These are phyloP conservation scores for Colius striatus DNA, from an alignment of 2,113 vertebrate species.

Conservation along the genomic window DNA sequence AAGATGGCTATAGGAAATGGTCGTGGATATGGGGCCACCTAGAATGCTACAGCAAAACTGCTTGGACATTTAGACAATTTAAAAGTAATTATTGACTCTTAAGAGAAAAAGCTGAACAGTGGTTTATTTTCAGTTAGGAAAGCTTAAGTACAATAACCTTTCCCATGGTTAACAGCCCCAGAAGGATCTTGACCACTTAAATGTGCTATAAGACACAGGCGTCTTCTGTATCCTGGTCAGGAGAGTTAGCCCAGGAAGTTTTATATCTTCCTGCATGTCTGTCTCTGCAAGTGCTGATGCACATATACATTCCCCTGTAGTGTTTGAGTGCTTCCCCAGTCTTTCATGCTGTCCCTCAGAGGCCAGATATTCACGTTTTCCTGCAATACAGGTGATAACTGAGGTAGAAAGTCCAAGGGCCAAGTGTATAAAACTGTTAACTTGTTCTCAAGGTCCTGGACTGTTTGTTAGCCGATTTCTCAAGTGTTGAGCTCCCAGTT, in stretches of 20 bases:
- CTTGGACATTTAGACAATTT: background rate
- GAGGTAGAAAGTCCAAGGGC: background rate
- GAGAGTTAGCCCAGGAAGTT: too few species aligned
- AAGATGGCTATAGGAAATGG: background rate
- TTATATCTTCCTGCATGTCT: rapidly evolving
- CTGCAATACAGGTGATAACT: background rate
- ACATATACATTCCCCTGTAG: rapidly evolving
- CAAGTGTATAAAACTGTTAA: rapidly evolving
- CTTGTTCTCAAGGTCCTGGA: background rate
- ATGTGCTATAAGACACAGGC: background rate
- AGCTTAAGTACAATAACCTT: background rate
- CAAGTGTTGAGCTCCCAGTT: background rate
- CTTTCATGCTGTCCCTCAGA: background rate
- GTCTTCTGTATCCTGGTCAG: background rate
- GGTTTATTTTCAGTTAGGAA: background rate
- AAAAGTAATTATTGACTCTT: background rate
- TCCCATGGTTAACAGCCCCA: background rate
- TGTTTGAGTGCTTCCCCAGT: background rate
- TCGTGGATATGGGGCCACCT: background rate
- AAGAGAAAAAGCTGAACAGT: background rate
- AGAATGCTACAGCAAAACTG: background rate
- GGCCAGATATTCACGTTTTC: background rate
- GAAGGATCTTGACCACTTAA: background rate
- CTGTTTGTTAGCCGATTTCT: background rate
- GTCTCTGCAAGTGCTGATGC: background rate